phyloP scores from a whole-genome alignment of 2,888 invertebrate species.

The Ferrisia virgata region DNA sequence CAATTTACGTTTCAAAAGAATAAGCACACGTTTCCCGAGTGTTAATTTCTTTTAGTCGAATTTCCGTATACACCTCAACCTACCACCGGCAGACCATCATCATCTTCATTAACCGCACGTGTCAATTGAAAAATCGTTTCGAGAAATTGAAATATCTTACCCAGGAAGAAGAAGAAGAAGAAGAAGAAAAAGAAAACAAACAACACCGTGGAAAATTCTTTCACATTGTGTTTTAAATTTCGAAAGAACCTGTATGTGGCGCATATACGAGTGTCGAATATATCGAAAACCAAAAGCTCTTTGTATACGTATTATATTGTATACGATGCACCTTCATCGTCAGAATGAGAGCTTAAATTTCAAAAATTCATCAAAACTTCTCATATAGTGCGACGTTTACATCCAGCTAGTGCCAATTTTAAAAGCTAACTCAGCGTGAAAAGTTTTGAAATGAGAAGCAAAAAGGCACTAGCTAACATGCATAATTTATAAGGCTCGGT shows the following conservation, averaged over 20 bases:
- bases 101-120: not conserved
- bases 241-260: not conserved
- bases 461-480: conserved; percentile 5
- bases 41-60: conserved; percentile 4
- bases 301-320: not conserved
- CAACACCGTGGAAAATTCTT: too few relatives aligned
- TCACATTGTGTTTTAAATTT: not conserved
- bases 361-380: not conserved
- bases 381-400: not conserved
- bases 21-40: not conserved
- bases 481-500: conserved; percentile 2
- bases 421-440: not conserved
- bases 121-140: not conserved
- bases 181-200: too few relatives aligned
- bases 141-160: not conserved
- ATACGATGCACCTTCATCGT: not conserved
- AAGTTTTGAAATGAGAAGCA: conserved; percentile 7
- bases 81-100: too few relatives aligned
- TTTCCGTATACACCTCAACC: not conserved
- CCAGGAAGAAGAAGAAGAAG: too few relatives aligned
- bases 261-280: not conserved
- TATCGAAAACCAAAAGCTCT: too few relatives aligned
- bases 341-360: not conserved
- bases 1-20: conserved; percentile 23
- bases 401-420: conserved; percentile 5